phyloP scores from a whole-genome alignment of 2,888 invertebrate genomes.

The Amiota communis region DNA sequence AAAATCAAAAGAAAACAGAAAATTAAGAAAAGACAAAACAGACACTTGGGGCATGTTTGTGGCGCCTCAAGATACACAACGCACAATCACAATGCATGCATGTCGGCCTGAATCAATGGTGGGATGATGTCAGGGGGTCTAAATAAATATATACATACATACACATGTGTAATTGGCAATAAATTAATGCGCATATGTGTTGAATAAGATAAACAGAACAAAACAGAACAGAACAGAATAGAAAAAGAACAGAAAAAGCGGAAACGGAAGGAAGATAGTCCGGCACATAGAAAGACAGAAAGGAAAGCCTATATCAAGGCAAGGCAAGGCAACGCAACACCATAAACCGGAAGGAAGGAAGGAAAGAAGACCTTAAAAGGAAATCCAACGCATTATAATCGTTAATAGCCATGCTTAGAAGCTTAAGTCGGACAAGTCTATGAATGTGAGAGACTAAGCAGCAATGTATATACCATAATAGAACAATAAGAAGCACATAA shows the following conservation, averaged over 20 bases:
- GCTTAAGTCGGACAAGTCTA: too few relatives aligned
- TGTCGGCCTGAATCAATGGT: neutral
- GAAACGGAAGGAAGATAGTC: neutral
- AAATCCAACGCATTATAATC: constrained; percentile 5
- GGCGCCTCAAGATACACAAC: neutral
- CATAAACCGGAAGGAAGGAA: neutral
- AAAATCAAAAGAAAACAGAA: neutral
- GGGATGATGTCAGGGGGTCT: neutral
- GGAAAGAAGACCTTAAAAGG: neutral
- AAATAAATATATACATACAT: too few relatives aligned
- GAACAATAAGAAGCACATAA: neutral
- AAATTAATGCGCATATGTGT: constrained; percentile 20
- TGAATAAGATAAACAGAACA: neutral
- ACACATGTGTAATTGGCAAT: constrained; percentile 7
- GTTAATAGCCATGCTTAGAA: constrained; percentile 2
- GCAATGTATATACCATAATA: neutral
- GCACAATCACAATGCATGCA: neutral
- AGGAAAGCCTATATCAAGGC: neutral
- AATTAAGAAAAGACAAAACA: neutral
- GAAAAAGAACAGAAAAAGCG: neutral
- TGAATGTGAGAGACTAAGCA: too few relatives aligned
- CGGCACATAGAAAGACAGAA: neutral
- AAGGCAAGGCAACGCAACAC: neutral
- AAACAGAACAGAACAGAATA: neutral
- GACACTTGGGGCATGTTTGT: neutral